Base-by-base conservation (phyloP, 2,888 invertebrate species). In the Argyresthia albistria region DNA sequence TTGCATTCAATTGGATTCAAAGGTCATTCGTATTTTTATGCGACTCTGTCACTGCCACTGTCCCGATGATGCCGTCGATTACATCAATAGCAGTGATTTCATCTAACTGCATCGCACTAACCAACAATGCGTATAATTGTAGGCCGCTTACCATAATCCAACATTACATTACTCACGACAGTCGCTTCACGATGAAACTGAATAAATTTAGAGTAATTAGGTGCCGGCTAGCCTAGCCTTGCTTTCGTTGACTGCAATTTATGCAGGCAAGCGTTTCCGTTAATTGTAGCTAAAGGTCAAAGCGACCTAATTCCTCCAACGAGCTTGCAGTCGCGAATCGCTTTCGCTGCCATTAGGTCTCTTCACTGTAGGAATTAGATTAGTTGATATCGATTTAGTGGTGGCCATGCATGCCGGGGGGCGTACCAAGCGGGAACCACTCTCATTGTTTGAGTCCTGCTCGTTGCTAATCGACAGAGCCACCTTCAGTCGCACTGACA, bases 341-440 rank as follows among this genome's bases (percentile, higher is more conserved):
- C 64, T 65, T 64, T 66, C 64, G 60, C 65, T 63, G 61, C 57
- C 15, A 25, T 25, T 25, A 25, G 25, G 25, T 25, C 25, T 25
- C 25, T 57, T 60, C 67, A 58, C 64, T 63, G 63, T 64, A 65
- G 65, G 69, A 69, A 51, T 45, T 51, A 46, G 43, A 37, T 47
- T 66, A 64, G 63, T 65, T 25, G 57, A 59, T 80, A 86, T 86
- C 77, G 86, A 86, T 83, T 76, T 12, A 45, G 37, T 50, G 42
- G 52, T 46, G 11, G 35, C 25, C n/a, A 49, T 50, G 51, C 43
- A 50, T 65, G 69, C 69, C 65, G 66, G 64, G 67, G 63, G 78
- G 86, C 78, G 86, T 86, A 83, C 84, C 86, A 82, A 73, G 69
- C 77, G 66, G 84, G 76, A 83, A 87, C 75, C 78, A 77, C 80